A percentile compares a stretch with the other conserved stretches of the same genome.
Conservation (phyloP, 2,113 vertebrate genomes). For the Notechis scutatus region DNA sequence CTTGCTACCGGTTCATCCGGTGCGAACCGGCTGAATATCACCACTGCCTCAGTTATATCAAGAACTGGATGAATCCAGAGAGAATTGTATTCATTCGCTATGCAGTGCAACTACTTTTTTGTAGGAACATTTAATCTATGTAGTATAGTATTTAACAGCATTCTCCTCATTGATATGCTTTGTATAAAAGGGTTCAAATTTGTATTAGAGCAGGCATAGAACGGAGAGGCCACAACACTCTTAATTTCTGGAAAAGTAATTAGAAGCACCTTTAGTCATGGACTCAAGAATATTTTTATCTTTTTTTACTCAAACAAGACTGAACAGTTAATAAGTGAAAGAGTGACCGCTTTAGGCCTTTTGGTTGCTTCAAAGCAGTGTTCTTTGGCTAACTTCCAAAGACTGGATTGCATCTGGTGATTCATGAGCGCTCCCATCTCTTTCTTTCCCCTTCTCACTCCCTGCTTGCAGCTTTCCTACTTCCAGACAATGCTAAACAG, state of each 20-base stretch:
- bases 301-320: background rate
- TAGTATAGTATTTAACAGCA: background rate
- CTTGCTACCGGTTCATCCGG: no score
- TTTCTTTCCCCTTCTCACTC: background rate
- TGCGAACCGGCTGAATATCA: no score
- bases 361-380: background rate
- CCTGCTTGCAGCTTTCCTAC: background rate
- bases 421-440: background rate
- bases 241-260: background rate
- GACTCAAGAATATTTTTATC: background rate
- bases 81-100: background rate
- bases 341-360: background rate
- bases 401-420: slow-evolving; percentile 2
- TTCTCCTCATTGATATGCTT: background rate
- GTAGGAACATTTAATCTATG: background rate
- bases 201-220: background rate
- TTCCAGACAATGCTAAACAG: background rate
- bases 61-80: background rate
- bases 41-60: background rate
- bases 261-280: background rate
- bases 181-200: background rate
- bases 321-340: background rate
- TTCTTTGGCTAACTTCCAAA: slow-evolving; percentile 10
- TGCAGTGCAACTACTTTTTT: background rate
- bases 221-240: background rate